These are phyloP conservation scores for Micromys minutus DNA, from an alignment of 2,113 vertebrate species.

Conservation along the genomic window DNA sequence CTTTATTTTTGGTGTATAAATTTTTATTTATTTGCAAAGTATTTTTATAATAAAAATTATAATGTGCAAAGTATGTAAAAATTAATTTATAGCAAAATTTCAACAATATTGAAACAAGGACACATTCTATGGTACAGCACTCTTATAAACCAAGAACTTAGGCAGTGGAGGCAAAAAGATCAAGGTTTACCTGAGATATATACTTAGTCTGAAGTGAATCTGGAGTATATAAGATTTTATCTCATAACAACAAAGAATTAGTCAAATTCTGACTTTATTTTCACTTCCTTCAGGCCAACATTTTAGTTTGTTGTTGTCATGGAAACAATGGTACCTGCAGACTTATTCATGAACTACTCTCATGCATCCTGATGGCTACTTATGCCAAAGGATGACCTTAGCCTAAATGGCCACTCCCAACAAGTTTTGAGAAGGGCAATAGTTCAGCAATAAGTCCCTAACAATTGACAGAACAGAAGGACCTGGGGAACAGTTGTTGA, in stretches of 20 bases:
- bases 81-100: too few species aligned
- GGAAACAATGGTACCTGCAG: neutral
- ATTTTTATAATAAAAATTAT: neutral
- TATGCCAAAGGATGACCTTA: neutral
- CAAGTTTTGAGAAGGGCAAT: neutral
- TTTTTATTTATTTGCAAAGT: neutral
- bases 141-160: neutral
- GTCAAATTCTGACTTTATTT: neutral
- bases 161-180: neutral
- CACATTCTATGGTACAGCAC: neutral
- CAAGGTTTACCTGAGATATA: neutral
- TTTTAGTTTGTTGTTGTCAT: neutral
- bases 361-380: neutral
- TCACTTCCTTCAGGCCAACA: neutral
- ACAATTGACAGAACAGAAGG: neutral
- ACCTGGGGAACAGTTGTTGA: neutral
- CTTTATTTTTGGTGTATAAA: neutral
- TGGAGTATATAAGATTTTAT: neutral
- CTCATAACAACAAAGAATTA: neutral
- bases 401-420: neutral
- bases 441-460: neutral
- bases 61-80: neutral
- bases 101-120: neutral
- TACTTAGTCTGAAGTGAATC: neutral
- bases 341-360: neutral